phyloP scores from a whole-genome alignment of 2,797 vertebrate genomes.

The Premnoplex brunnescens region DNA sequence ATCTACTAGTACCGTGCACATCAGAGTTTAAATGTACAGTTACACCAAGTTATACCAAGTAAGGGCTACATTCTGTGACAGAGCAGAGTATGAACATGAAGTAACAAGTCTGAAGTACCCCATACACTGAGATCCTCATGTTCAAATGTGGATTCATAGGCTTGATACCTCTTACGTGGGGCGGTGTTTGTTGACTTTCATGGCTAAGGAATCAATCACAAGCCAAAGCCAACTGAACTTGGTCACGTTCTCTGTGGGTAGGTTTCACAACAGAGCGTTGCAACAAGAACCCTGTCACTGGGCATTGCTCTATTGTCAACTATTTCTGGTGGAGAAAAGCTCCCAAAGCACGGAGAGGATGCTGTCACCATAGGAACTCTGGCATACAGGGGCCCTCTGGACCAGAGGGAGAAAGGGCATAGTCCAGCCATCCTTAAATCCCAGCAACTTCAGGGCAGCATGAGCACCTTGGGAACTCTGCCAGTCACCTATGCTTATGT shows the following conservation, averaged over 20 bases:
- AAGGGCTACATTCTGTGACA: background rate
- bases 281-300: background rate
- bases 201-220: background rate
- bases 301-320: background rate
- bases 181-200: background rate
- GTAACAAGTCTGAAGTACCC: background rate
- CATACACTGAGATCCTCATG: background rate
- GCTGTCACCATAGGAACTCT: rapidly evolving
- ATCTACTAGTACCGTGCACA: background rate
- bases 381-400: background rate
- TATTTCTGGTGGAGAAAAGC: background rate
- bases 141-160: background rate
- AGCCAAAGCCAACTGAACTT: background rate
- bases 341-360: background rate
- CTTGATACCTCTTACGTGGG: background rate
- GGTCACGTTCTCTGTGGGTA: background rate
- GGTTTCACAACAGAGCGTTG: background rate
- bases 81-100: background rate
- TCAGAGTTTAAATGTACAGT: background rate
- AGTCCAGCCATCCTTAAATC: background rate
- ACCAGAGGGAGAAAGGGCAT: background rate
- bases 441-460: background rate
- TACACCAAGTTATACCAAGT: background rate
- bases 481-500: background rate
- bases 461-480: background rate